These are phyloP conservation scores for Lordiphosa andalusiaca DNA, from an alignment of 2,888 invertebrate genomes.

Conservation along the genomic window DNA sequence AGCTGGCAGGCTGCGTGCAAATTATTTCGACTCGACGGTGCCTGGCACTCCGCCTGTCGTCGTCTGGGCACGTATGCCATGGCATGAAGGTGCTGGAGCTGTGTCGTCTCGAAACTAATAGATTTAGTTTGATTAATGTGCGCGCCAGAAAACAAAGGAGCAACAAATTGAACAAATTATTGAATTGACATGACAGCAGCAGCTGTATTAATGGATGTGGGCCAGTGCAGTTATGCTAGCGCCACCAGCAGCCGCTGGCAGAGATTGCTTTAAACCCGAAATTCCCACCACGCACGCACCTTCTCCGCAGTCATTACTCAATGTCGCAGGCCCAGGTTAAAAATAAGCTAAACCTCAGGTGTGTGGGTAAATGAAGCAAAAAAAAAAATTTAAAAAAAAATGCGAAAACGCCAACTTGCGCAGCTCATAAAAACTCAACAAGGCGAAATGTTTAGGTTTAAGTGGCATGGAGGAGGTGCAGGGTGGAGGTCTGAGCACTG, in stretches of 20 bases:
- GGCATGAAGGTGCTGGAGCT: no score
- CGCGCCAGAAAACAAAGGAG: no score
- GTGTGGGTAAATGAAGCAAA: constrained; percentile 52
- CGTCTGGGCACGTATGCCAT: constrained; percentile 6
- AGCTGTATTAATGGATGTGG: no score
- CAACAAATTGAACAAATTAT: no score
- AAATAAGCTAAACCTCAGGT: constrained; percentile 54
- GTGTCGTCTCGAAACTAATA: no score
- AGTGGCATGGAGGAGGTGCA: constrained; percentile 33
- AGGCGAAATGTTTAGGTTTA: constrained; percentile 63
- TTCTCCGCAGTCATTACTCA: constrained; percentile 28
- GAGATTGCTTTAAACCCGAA: no score
- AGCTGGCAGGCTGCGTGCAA: constrained; percentile 18
- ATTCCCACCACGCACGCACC: not conserved
- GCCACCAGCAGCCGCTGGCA: no score
- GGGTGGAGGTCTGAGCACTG: constrained; percentile 13
- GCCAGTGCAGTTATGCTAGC: no score
- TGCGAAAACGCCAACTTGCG: constrained; percentile 42
- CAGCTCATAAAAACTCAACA: constrained; percentile 66
- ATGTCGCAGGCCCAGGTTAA: constrained; percentile 38
- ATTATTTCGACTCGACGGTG: constrained; percentile 23
- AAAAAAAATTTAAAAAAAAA: constrained; percentile 8
- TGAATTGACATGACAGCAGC: no score
- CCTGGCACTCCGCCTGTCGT: constrained; percentile 5
- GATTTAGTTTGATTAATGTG: no score